Evolutionary conservation across 1,140 invertebrate species (phyloP).

Genomic region (Cotesia chilonis): DNA sequence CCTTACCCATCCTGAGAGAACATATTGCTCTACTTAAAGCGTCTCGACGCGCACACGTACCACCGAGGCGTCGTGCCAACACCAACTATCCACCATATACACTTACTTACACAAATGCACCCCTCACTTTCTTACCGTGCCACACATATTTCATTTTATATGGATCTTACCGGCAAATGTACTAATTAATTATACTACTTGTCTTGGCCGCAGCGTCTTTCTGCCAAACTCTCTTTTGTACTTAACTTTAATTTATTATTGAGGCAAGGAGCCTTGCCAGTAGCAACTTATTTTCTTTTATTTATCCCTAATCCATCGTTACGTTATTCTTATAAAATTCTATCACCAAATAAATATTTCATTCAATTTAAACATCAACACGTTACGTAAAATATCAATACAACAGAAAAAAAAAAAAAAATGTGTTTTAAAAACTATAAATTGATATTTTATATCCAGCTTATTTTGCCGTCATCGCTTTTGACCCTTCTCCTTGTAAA

Average conservation of each 20-base stretch:
- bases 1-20: slow-evolving; percentile 18
- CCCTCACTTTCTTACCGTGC: not conserved
- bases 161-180: slow-evolving; percentile 16
- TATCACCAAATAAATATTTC: too few species aligned
- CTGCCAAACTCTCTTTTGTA: slow-evolving; percentile 1
- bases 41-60: slow-evolving; percentile 24
- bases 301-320: too few species aligned
- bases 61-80: not conserved
- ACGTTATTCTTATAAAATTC: too few species aligned
- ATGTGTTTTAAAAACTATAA: not conserved
- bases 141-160: too few species aligned
- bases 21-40: slow-evolving; percentile 27
- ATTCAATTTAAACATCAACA: too few species aligned
- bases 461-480: too few species aligned
- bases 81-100: slow-evolving; percentile 3
- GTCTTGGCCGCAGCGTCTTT: slow-evolving; percentile 1
- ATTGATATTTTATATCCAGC: not conserved
- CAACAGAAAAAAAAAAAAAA: not conserved
- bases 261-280: not conserved
- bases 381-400: too few species aligned
- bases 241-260: not conserved
- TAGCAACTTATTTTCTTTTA: not conserved
- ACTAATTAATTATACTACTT: slow-evolving; percentile 29
- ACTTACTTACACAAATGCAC: not conserved
- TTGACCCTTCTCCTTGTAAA: too few species aligned